A percentile compares a stretch with the other conserved stretches of the same genome.
phyloP scores from a whole-genome alignment of 2,113 vertebrate species.

The Thryonomys swinderianus region DNA sequence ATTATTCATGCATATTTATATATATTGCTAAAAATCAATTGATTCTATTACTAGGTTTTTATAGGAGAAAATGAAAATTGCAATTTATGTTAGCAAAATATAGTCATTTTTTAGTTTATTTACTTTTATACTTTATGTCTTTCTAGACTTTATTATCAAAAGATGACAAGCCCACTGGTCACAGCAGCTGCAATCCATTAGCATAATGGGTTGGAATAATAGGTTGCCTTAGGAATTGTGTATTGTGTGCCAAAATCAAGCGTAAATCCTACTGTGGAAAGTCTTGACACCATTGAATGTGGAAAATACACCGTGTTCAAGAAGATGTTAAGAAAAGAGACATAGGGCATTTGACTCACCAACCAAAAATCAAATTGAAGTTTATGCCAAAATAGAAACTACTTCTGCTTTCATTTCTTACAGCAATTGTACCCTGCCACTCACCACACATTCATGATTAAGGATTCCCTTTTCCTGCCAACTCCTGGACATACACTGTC shows the following conservation, averaged over 20 bases:
- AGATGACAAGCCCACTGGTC: constrained; percentile 85
- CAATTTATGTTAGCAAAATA: constrained; percentile 48
- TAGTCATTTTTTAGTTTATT: constrained; percentile 78
- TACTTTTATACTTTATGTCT: constrained; percentile 78
- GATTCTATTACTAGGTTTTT: neutral
- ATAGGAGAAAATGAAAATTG: constrained; percentile 60
- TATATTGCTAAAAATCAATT: constrained; percentile 29
- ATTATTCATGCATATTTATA: constrained; percentile 36
- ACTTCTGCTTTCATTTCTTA: neutral
- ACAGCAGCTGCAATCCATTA: constrained; percentile 88
- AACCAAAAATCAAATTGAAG: constrained; percentile 49
- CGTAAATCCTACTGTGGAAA: constrained; percentile 85
- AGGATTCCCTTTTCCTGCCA: neutral
- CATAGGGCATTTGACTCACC: constrained; percentile 63
- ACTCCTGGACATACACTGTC: neutral
- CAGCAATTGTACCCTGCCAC: neutral
- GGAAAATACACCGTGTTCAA: constrained; percentile 81
- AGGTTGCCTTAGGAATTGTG: constrained; percentile 85
- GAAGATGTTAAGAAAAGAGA: constrained; percentile 67
- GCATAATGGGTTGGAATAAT: constrained; percentile 88
- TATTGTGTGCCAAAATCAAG: constrained; percentile 84
- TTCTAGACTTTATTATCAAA: constrained; percentile 81
- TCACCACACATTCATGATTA: neutral
- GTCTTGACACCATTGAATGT: constrained; percentile 82
- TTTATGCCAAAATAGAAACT: constrained; percentile 49